Conservation (phyloP, 2,888 invertebrate species). For the Microdon myrmicae region DNA sequence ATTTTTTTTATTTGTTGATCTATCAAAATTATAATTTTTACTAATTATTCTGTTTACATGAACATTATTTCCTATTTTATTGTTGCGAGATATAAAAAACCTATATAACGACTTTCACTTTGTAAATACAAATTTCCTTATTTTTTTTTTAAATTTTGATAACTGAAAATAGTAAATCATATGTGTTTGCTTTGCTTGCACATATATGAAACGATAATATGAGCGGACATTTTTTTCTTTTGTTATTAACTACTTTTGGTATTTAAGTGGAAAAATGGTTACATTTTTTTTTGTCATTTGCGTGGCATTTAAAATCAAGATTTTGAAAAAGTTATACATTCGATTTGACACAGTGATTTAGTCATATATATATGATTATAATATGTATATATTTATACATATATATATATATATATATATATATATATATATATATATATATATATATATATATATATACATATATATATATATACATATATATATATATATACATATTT, state of each 20-base stretch:
- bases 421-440: slow-evolving; percentile 15
- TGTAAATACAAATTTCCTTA: too few relatives aligned
- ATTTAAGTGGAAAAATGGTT: not conserved
- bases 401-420: too few relatives aligned
- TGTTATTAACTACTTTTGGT: slow-evolving; percentile 21
- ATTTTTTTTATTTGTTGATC: slow-evolving; percentile 8
- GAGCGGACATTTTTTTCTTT: slow-evolving; percentile 39
- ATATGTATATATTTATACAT: too few relatives aligned
- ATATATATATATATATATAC: too few relatives aligned
- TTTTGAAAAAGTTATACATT: slow-evolving; percentile 11
- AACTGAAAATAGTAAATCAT: not conserved
- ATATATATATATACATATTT: too few relatives aligned
- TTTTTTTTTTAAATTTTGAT: not conserved
- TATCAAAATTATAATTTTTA: not conserved
- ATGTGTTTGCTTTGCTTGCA: not conserved
- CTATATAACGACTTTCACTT: too few relatives aligned
- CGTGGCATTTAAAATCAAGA: slow-evolving; percentile 19
- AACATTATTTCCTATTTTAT: too few relatives aligned
- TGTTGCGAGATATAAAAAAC: too few relatives aligned
- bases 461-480: too few relatives aligned
- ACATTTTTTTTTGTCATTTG: slow-evolving; percentile 14
- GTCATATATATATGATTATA: slow-evolving; percentile 16
- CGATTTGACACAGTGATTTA: slow-evolving; percentile 25
- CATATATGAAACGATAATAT: not conserved
- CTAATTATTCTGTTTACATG: not conserved